Percentiles rank a stretch among this genome's conserved stretches.
Evolutionary conservation across 2,113 vertebrate species (phyloP).

Genomic region (Chaenocephalus aceratus): DNA sequence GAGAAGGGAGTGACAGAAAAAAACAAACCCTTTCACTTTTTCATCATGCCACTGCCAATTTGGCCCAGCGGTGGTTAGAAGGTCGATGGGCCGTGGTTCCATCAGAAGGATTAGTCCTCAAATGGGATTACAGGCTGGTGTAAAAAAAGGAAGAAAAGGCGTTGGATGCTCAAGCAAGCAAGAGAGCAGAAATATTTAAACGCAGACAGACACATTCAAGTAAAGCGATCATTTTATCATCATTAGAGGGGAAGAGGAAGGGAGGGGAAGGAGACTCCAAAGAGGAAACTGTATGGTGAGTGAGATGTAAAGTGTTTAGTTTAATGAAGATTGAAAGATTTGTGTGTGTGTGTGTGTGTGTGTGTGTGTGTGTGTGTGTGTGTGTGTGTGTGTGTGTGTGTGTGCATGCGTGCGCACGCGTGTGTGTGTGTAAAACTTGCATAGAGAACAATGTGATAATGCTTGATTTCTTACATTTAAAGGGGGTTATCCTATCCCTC

Average conservation of each 20-base stretch:
- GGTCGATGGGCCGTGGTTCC: slow-evolving; percentile 54
- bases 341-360: neutral
- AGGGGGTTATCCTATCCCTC: neutral
- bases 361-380: neutral
- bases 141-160: slow-evolving; percentile 48
- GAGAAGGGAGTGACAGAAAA: slow-evolving; percentile 33
- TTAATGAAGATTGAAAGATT: slow-evolving; percentile 38
- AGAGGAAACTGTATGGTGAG: slow-evolving; percentile 13
- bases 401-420: neutral
- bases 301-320: slow-evolving; percentile 31
- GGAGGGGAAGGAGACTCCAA: slow-evolving; percentile 29
- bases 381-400: neutral
- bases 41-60: slow-evolving; percentile 49
- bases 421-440: neutral
- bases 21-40: slow-evolving; percentile 35
- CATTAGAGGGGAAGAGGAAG: slow-evolving; percentile 37
- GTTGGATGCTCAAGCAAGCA: slow-evolving; percentile 39
- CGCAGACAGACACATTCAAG: slow-evolving; percentile 47
- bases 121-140: slow-evolving; percentile 66
- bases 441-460: neutral
- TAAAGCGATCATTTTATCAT: slow-evolving; percentile 51
- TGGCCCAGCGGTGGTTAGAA: slow-evolving; percentile 54
- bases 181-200: slow-evolving; percentile 58
- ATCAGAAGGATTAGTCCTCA: slow-evolving; percentile 70
- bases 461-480: neutral